phyloP scores from a whole-genome alignment of 2,113 vertebrate genomes.

The Proterorhinus semilunaris region DNA sequence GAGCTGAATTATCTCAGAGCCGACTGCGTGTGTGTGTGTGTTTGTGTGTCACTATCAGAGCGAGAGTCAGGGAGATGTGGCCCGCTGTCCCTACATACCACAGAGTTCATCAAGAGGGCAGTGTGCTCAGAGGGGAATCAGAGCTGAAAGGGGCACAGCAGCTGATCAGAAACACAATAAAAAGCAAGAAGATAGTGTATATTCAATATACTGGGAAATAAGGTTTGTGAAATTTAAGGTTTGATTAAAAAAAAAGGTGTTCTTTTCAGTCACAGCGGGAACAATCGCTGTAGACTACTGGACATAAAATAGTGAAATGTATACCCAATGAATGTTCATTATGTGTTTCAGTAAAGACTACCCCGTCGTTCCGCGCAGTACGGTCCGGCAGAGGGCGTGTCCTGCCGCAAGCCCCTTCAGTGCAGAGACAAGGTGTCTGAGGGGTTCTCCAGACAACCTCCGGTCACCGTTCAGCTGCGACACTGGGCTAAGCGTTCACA shows the following conservation, averaged over 20 bases:
- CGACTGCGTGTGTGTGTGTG: conserved; percentile 38
- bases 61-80: conserved; percentile 61
- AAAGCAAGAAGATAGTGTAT: conserved; percentile 1
- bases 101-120: conserved; percentile 70
- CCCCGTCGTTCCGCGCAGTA: conserved; percentile 89
- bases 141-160: conserved; percentile 55
- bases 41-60: conserved; percentile 49
- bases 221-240: too few relatives aligned
- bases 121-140: conserved; percentile 50
- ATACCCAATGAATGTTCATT: neutral
- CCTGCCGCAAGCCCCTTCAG: conserved; percentile 87
- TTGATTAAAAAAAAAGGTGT: too few relatives aligned
- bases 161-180: conserved; percentile 16
- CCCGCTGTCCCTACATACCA: conserved; percentile 65
- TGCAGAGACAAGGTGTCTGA: conserved; percentile 78
- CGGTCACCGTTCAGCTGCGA: conserved; percentile 90
- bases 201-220: neutral
- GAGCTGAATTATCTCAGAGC: conserved; percentile 68
- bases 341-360: conserved; percentile 86
- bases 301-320: too few relatives aligned
- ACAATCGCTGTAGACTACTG: too few relatives aligned
- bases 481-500: conserved; percentile 80
- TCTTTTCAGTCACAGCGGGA: too few relatives aligned
- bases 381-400: conserved; percentile 85
- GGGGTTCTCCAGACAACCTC: conserved; percentile 77